Conservation (phyloP, 2,888 invertebrate genomes). For the Ischnura elegans region DNA sequence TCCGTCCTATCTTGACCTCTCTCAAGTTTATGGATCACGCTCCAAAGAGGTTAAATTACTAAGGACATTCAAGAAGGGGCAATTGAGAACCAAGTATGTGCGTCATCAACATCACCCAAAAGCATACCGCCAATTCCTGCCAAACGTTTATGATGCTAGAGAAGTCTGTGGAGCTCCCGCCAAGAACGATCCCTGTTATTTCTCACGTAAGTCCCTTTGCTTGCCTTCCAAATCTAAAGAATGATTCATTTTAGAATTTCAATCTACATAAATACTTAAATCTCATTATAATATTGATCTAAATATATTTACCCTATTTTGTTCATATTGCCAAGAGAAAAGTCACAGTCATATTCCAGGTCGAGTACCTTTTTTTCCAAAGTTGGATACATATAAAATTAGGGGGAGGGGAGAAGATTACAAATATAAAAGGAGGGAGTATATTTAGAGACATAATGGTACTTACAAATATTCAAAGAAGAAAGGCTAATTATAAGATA, state of each 20-base stretch:
- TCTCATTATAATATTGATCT: too few species aligned
- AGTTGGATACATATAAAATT: too few species aligned
- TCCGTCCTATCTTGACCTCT: not conserved
- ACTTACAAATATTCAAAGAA: too few species aligned
- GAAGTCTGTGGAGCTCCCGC: not conserved
- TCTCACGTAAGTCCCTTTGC: not conserved
- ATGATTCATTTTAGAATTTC: not conserved
- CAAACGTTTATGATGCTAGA: not conserved
- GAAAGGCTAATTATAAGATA: too few species aligned
- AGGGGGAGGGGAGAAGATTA: too few species aligned
- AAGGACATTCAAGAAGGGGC: not conserved
- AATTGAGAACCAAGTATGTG: not conserved
- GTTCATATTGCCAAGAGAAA: too few species aligned
- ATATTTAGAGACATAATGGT: too few species aligned
- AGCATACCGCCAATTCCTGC: not conserved
- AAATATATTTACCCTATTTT: too few species aligned
- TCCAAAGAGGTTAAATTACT: not conserved
- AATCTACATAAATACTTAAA: too few species aligned
- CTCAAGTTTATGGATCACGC: not conserved
- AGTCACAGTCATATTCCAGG: too few species aligned
- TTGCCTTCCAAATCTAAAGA: not conserved
- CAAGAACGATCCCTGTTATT: not conserved
- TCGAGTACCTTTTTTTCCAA: too few species aligned
- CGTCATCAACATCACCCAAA: not conserved
- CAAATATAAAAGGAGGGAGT: too few species aligned